These are phyloP conservation scores for Bombus confusus DNA, from an alignment of 1,140 invertebrate species.

Conservation along the genomic window DNA sequence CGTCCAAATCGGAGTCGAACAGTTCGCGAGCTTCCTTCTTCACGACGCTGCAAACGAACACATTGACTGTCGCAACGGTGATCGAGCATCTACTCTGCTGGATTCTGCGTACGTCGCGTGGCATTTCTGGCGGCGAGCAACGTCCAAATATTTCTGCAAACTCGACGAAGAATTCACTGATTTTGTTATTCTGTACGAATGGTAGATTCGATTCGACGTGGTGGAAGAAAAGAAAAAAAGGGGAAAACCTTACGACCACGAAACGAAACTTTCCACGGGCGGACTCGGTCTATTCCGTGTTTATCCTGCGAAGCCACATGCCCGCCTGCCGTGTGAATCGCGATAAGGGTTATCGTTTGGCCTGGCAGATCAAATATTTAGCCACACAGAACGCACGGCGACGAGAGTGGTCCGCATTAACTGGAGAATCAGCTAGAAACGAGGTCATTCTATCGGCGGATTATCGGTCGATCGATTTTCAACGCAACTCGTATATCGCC, in stretches of 20 bases:
- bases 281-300: neutral
- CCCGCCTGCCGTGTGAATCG: conserved; percentile 31
- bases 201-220: neutral
- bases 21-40: too few relatives aligned
- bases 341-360: conserved; percentile 43
- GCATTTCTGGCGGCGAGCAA: too few relatives aligned
- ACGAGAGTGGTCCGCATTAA: conserved; percentile 15
- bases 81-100: too few relatives aligned
- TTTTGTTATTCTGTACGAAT: too few relatives aligned
- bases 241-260: neutral
- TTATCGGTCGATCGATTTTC: conserved; percentile 46
- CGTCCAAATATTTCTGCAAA: too few relatives aligned
- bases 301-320: neutral
- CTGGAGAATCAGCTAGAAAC: conserved; percentile 21
- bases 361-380: conserved; percentile 57
- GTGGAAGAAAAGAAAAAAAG: neutral
- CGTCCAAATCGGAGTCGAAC: too few relatives aligned
- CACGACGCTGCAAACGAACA: too few relatives aligned
- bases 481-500: conserved; percentile 18
- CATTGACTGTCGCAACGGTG: too few relatives aligned
- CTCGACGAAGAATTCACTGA: too few relatives aligned
- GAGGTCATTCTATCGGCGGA: conserved; percentile 44
- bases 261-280: neutral
- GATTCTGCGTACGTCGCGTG: too few relatives aligned
- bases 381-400: conserved; percentile 1